Evolutionary conservation across 2,888 invertebrate species (phyloP).

Genomic region (Crossocerus cetratus): DNA sequence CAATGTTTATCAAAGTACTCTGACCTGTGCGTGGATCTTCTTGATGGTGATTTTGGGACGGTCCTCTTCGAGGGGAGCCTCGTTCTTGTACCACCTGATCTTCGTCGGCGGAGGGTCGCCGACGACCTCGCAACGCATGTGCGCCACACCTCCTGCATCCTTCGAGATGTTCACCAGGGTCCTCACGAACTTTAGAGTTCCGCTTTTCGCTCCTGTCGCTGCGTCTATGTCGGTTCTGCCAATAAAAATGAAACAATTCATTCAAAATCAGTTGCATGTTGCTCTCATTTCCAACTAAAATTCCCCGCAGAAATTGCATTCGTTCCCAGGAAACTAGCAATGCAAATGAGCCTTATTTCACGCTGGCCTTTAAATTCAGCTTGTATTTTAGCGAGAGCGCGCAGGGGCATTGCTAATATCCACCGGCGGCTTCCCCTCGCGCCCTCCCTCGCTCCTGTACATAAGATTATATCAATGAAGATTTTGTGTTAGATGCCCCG

Average conservation of each 20-base stretch:
- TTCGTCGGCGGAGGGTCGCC: constrained; percentile 80
- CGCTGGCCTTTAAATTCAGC: too few relatives aligned
- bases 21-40: constrained; percentile 71
- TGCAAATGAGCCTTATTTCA: too few relatives aligned
- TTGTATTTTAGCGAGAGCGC: too few relatives aligned
- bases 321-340: too few relatives aligned
- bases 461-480: constrained; percentile 12
- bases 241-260: not conserved
- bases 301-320: too few relatives aligned
- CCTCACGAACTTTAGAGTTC: constrained; percentile 79
- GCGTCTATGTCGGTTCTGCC: constrained; percentile 58
- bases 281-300: too few relatives aligned
- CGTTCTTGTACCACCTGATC: constrained; percentile 83
- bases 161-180: constrained; percentile 80
- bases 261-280: too few relatives aligned
- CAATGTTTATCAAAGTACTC: too few relatives aligned
- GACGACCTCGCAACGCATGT: constrained; percentile 82
- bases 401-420: too few relatives aligned
- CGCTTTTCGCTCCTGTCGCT: constrained; percentile 65
- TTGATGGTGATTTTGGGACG: constrained; percentile 76
- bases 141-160: constrained; percentile 80
- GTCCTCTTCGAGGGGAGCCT: constrained; percentile 78
- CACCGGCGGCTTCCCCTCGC: too few relatives aligned
- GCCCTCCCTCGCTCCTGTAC: not conserved
- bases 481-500: constrained; percentile 33